Conservation (phyloP, 2,797 vertebrate genomes). For the Hyperoplus lanceolatus region DNA sequence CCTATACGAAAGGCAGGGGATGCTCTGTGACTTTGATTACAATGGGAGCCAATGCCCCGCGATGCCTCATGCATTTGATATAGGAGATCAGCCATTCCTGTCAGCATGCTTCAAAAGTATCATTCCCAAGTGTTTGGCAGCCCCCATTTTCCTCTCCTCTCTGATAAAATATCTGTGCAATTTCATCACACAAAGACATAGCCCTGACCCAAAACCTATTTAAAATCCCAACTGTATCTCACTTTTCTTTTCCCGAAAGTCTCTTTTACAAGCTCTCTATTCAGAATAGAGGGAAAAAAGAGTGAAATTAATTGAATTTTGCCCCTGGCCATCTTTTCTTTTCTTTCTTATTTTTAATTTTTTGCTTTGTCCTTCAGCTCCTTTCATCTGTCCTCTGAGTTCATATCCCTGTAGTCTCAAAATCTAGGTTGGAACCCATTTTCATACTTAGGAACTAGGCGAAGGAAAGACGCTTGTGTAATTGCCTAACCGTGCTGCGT, state of each 20-base stretch:
- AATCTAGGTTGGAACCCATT: conserved; percentile 81
- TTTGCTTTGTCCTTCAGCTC: conserved; percentile 78
- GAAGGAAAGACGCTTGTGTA: conserved; percentile 47
- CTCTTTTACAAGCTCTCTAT: conserved; percentile 15
- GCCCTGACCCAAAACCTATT: conserved; percentile 26
- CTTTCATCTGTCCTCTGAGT: conserved; percentile 77
- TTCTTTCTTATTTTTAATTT: conserved; percentile 40
- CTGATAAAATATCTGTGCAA: conserved; percentile 47
- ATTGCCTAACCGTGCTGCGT: conserved; percentile 54
- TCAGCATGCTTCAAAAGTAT: conserved; percentile 46
- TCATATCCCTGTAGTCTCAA: conserved; percentile 77
- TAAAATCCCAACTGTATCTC: conserved; percentile 18
- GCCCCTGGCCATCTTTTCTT: conserved; percentile 31
- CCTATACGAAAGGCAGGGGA: conserved; percentile 18
- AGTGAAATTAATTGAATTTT: conserved; percentile 50
- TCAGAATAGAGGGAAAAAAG: conserved; percentile 15
- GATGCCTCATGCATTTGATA: conserved; percentile 31
- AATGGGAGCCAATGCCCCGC: conserved; percentile 24
- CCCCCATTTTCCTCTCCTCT: conserved; percentile 17
- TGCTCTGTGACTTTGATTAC: conserved; percentile 33
- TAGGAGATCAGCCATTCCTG: conserved; percentile 39
- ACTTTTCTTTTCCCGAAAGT: conserved; percentile 10
- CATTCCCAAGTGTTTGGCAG: conserved; percentile 46
- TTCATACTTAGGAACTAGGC: conserved; percentile 62
- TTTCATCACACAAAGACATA: conserved; percentile 25